Percentiles rank a stretch among this genome's conserved stretches.
phyloP scores from a whole-genome alignment of 35 echinoderm and acorn worm genomes.

The Apostichopus californicus region DNA sequence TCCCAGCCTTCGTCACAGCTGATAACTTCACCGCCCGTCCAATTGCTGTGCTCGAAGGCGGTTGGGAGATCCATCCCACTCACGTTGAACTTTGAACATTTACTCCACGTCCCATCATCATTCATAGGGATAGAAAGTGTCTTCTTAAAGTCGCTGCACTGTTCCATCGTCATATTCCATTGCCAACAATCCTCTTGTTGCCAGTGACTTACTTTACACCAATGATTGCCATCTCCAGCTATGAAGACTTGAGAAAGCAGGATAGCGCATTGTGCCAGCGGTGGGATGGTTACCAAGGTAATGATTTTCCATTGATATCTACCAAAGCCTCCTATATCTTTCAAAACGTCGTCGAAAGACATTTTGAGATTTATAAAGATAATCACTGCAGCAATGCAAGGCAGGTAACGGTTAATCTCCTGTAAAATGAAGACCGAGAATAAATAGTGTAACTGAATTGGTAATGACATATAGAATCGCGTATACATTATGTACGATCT shows the following conservation, averaged over 20 bases:
- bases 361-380: not conserved
- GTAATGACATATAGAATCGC: too few species aligned
- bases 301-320: not conserved
- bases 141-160: constrained; percentile 22
- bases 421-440: too few species aligned
- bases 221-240: constrained; percentile 32
- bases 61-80: not conserved
- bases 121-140: not conserved
- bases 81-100: constrained; percentile 28
- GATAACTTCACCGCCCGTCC: not conserved
- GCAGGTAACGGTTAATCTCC: too few species aligned
- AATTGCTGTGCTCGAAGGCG: not conserved
- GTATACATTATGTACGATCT: too few species aligned
- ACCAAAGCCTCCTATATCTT: constrained; percentile 20
- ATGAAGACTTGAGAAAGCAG: constrained; percentile 38
- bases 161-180: constrained; percentile 9
- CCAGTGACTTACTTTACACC: constrained; percentile 16
- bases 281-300: not conserved
- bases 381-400: too few species aligned
- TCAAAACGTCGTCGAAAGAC: constrained; percentile 29
- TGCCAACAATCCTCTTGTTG: not conserved
- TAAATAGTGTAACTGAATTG: too few species aligned
- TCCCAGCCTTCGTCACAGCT: constrained; percentile 18
- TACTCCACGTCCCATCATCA: not conserved
- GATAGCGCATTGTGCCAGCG: constrained; percentile 5